Evolutionary conservation across 2,888 invertebrate genomes (phyloP).

Genomic region (Stenodema calcarata): DNA sequence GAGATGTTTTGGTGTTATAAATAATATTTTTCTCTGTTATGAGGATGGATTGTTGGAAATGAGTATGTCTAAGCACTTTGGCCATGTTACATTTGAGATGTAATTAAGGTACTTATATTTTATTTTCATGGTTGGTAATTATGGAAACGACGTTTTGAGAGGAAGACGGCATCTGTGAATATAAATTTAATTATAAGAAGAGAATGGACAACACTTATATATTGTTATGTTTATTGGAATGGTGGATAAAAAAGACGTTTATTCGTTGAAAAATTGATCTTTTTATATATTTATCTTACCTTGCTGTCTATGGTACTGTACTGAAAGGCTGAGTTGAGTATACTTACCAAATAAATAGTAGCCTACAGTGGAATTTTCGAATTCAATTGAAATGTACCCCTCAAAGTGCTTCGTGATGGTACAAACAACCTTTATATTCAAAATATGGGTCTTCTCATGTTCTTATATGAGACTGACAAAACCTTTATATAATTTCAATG

Average conservation of each 20-base stretch:
- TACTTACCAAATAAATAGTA: background rate
- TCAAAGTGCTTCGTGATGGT: too few relatives aligned
- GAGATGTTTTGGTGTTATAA: background rate
- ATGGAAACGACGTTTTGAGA: background rate
- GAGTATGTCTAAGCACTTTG: background rate
- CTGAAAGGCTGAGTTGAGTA: background rate
- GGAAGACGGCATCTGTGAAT: background rate
- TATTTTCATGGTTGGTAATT: background rate
- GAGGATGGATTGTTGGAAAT: background rate
- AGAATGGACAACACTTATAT: background rate
- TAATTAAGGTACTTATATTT: background rate
- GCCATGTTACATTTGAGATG: background rate
- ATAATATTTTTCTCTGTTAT: background rate
- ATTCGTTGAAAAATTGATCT: background rate
- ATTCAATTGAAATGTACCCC: too few relatives aligned
- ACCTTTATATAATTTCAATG: too few relatives aligned
- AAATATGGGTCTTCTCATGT: too few relatives aligned
- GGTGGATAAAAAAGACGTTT: constrained; percentile 11
- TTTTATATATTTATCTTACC: background rate
- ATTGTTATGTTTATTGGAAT: constrained; percentile 17
- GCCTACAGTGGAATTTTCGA: background rate
- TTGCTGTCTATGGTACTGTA: background rate
- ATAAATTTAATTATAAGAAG: background rate
- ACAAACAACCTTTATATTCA: too few relatives aligned
- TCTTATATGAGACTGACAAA: too few relatives aligned